Evolutionary conservation across 2,797 vertebrate species (phyloP), one percentile per base, ranked within the genome.

Genomic region (Phrynocephalus vlangalii): DNA sequence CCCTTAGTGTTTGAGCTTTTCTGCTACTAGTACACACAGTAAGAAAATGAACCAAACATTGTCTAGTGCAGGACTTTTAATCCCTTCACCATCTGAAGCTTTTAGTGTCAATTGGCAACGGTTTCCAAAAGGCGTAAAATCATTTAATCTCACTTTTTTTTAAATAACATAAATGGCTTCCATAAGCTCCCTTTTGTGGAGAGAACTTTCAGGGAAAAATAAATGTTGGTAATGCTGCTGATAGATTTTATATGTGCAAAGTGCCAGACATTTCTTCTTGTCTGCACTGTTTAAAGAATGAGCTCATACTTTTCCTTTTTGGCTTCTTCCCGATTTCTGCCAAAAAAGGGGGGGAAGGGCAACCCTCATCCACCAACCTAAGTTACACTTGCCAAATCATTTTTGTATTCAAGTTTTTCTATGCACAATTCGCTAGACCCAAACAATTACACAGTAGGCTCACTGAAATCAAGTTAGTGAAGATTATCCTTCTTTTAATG

Each of bases 11-110:
- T 91, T 91, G 24, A 63, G 48, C 50, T 63, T 82, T 73, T 71
- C 28, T 86, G 2, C 79, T 87, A 13, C 78, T 92, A 95, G 87
- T 94, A 92, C 91, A 91, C 6, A 52, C 88, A 88, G 86, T 89
- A 86, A 88, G 91, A 93, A 95, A 95, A 94, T 89, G 90, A 95
- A 91, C 93, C 93, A 93, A 94, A 92, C 92, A 89, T 88, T 92
- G 90, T 92, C 88, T 94, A 92, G 92, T 88, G 79, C 75, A 88
- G 91, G 79, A 89, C 92, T 93, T 94, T 93, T 93, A 87, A 94
- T 96, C 93, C 90, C 87, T 92, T 76, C 93, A 87, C 88, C 76
- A 88, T 89, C 90, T 92, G 82, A 92, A 94, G 88, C 91, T 92
- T 86, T 92, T 94, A 90, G 90, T 92, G 91, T 93, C 95, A 94